A percentile compares a stretch with the other conserved stretches of the same genome.
Conservation (phyloP, 2,888 invertebrate genomes). For the Melinopterus prodromus region DNA sequence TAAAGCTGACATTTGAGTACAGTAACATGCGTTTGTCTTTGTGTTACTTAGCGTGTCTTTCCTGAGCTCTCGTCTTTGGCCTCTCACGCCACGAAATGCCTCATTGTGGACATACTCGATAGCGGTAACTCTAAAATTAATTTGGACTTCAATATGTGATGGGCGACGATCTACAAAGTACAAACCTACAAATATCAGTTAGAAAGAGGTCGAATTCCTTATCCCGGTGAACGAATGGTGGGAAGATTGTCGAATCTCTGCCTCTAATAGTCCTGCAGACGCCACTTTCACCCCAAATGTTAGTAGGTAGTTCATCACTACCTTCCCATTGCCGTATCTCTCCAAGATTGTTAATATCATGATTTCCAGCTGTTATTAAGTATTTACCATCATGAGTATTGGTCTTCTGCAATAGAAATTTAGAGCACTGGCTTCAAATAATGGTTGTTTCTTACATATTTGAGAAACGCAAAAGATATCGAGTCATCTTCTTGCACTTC, state of each 20-base stretch:
- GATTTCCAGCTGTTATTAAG: constrained; percentile 19
- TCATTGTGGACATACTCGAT: constrained; percentile 11
- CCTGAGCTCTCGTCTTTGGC: constrained; percentile 19
- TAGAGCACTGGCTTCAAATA: constrained; percentile 7
- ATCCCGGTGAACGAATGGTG: constrained; percentile 20
- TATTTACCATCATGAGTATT: constrained; percentile 19
- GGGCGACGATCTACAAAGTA: neutral
- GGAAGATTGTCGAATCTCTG: constrained; percentile 27
- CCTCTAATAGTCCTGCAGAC: constrained; percentile 22
- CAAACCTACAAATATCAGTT: constrained; percentile 27
- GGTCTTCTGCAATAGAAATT: constrained; percentile 11
- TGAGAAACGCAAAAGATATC: constrained; percentile 20
- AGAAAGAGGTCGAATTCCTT: constrained; percentile 16
- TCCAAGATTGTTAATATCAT: constrained; percentile 14
- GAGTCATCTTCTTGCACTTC: constrained; percentile 6
- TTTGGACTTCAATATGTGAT: neutral
- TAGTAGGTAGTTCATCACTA: neutral
- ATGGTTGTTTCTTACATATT: neutral
- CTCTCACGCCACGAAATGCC: constrained; percentile 7
- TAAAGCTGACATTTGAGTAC: neutral
- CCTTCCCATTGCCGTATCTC: constrained; percentile 25
- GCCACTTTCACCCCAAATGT: constrained; percentile 20
- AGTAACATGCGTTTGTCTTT: constrained; percentile 23
- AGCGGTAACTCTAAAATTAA: constrained; percentile 12
- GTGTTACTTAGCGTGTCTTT: constrained; percentile 8